Percentiles rank a stretch among this genome's conserved stretches.
These are phyloP conservation scores for Drosophila varians DNA, from an alignment of 1,140 invertebrate genomes.

Conservation along the genomic window DNA sequence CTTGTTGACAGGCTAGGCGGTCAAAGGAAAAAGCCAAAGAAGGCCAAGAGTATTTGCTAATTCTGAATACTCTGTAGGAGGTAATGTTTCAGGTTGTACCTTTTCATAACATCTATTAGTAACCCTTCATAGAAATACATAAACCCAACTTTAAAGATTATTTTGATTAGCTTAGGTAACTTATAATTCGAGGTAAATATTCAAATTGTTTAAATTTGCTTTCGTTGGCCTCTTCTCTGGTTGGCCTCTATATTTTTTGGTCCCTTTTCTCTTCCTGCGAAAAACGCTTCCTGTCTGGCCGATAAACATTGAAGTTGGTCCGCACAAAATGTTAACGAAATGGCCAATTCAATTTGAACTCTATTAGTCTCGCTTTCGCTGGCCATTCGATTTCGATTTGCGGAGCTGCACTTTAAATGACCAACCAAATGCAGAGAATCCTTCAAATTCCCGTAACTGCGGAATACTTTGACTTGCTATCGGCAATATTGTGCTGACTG, in stretches of 20 bases:
- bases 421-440: constrained; percentile 14
- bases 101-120: too few relatives aligned
- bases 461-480: constrained; percentile 36
- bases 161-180: background rate
- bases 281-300: constrained; percentile 18
- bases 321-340: constrained; percentile 35
- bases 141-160: too few relatives aligned
- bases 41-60: background rate
- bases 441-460: constrained; percentile 22
- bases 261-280: background rate
- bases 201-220: constrained; percentile 26
- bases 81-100: background rate
- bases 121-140: too few relatives aligned
- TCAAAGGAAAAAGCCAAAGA: constrained; percentile 3
- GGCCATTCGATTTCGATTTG: constrained; percentile 1
- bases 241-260: constrained; percentile 24
- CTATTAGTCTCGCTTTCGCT: constrained; percentile 9
- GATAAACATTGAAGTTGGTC: constrained; percentile 16
- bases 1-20: constrained; percentile 50
- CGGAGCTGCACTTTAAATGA: constrained; percentile 17
- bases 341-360: constrained; percentile 59
- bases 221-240: constrained; percentile 32
- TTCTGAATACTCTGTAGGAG: constrained; percentile 25
- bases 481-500: constrained; percentile 44
- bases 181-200: background rate